Base-by-base conservation (phyloP, 2,888 invertebrate species). In the Aphodius sticticus region DNA sequence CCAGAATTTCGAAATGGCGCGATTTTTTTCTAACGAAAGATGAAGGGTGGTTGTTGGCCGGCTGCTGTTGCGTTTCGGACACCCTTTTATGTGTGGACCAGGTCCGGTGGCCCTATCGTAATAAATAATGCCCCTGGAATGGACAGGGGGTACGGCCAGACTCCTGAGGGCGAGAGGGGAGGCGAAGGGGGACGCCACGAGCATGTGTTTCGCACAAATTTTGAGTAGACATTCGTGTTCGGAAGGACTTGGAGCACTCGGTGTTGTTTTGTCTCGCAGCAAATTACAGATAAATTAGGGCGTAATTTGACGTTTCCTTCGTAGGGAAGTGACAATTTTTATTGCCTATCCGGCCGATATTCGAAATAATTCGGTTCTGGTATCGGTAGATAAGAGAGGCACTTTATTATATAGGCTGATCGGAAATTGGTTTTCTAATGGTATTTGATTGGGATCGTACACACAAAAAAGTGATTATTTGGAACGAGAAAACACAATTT, bases 121-220 rank as follows among this genome's bases (percentile, higher is more conserved):
- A 53, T 53, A 53, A 53, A 53, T 53, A 53, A 53, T 53, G 53
- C 53, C 53, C 53, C 53, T 53, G 53, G 53, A 53, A 53, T 53
- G 53, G 53, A 53, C 53, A 53, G 53, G 53, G 53, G 53, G 53
- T 53, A 53, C 9, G 53, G 53, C 53, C 3, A 53, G 53, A 53
- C 53, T 53, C 53, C 53, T 1, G 7, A 53, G 9, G 9, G 12
- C 53, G 53, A 2, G 53, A 5, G 53, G 53, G 0, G 26, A 2
- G 26, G 26, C 26, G 26, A n/a, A 53, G 53, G 12, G 53, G 53
- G 53, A 53, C 12, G 12, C 12, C 53, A 53, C 9, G 12, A 53
- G 53, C 53, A 53, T 53, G 53, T 53, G 53, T 53, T 53, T 53
- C 53, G 53, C 53, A 53, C 53, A 53, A 53, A 53, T 53, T 53